Percentiles rank a stretch among this genome's conserved stretches.
phyloP scores from a whole-genome alignment of 1,140 invertebrate species.

The Drosophila ironensis region DNA sequence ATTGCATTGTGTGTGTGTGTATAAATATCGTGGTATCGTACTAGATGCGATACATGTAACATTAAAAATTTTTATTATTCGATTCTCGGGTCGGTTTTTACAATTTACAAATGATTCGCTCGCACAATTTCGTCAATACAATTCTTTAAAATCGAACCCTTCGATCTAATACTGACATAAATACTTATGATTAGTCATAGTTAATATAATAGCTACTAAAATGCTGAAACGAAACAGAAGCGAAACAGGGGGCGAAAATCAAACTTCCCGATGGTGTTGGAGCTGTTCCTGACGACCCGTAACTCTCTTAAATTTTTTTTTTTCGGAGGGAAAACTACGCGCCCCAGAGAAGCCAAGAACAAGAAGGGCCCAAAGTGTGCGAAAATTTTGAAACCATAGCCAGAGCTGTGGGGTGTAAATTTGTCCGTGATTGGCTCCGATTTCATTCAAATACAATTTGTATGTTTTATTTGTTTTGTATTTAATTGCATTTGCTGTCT shows the following conservation, averaged over 20 bases:
- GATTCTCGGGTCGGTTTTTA: slow-evolving; percentile 43
- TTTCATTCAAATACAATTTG: slow-evolving; percentile 56
- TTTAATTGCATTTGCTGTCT: slow-evolving; percentile 79
- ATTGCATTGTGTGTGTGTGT: not conserved
- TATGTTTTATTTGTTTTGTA: slow-evolving; percentile 66
- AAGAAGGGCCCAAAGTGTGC: slow-evolving; percentile 15
- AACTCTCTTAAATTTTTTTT: not conserved
- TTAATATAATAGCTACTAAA: slow-evolving; percentile 40
- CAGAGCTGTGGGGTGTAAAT: slow-evolving; percentile 29
- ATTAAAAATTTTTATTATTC: slow-evolving; percentile 60
- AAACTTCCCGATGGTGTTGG: slow-evolving; percentile 60
- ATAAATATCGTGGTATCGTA: slow-evolving; percentile 30
- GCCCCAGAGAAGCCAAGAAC: slow-evolving; percentile 5
- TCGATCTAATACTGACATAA: slow-evolving; percentile 66
- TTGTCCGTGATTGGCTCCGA: slow-evolving; percentile 16
- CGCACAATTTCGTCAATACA: slow-evolving; percentile 43
- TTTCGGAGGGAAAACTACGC: not conserved
- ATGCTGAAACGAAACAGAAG: slow-evolving; percentile 65
- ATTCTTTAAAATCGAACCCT: too few relatives aligned
- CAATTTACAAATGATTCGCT: slow-evolving; percentile 69
- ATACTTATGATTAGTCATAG: slow-evolving; percentile 58
- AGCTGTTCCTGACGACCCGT: too few relatives aligned
- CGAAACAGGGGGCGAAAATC: slow-evolving; percentile 46
- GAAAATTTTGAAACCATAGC: slow-evolving; percentile 66
- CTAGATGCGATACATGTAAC: slow-evolving; percentile 49